phyloP scores from a whole-genome alignment of 1,140 invertebrate species.

The Pectinophora gossypiella region DNA sequence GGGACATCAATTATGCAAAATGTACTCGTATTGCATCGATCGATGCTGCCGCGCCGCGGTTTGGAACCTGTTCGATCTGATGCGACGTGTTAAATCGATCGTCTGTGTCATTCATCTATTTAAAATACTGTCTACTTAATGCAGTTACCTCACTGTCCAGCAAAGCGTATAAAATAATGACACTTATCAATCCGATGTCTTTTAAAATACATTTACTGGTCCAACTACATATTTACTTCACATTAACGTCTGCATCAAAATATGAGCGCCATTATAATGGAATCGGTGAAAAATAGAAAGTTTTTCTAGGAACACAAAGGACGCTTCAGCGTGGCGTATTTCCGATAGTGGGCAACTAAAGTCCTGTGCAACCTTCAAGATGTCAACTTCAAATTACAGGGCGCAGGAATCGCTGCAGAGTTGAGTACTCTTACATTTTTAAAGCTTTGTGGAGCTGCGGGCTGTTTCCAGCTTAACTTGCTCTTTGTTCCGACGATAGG shows the following conservation, averaged over 20 bases:
- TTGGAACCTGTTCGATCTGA: constrained; percentile 24
- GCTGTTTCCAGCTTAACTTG: constrained; percentile 50
- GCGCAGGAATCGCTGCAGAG: constrained; percentile 32
- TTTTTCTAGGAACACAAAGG: no score
- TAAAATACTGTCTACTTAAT: no score
- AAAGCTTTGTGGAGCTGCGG: constrained; percentile 50
- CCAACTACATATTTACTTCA: no score
- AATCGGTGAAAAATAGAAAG: no score
- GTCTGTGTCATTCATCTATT: no score
- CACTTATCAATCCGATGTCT: no score
- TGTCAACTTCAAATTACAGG: constrained; percentile 55
- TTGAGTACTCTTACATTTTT: constrained; percentile 30
- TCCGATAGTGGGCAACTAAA: constrained; percentile 21
- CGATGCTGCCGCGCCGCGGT: constrained; percentile 28
- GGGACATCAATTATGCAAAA: constrained; percentile 71
- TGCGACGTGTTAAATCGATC: constrained; percentile 19
- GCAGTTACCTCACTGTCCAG: no score
- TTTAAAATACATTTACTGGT: no score
- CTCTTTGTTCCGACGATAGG: constrained; percentile 26
- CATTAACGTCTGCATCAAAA: no score
- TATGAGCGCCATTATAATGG: no score
- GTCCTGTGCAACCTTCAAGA: constrained; percentile 23
- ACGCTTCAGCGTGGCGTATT: no score
- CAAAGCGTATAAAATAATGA: no score
- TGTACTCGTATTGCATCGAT: constrained; percentile 60